A percentile compares a stretch with the other conserved stretches of the same genome.
These are phyloP conservation scores for Sandelia bainsii DNA, from an alignment of 2,797 vertebrate species.

Conservation along the genomic window DNA sequence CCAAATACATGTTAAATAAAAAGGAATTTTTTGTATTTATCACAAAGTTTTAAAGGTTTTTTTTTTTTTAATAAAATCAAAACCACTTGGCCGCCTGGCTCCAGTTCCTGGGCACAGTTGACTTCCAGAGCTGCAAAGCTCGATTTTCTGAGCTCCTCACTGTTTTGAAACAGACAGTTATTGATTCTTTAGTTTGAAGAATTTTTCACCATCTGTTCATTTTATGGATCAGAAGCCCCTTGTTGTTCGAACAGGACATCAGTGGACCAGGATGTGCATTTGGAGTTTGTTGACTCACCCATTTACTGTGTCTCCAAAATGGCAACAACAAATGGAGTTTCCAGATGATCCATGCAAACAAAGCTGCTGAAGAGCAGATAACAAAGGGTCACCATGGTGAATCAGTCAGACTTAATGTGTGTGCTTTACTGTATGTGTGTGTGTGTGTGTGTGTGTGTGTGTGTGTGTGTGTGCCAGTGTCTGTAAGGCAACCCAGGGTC, in stretches of 20 bases:
- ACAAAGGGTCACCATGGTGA: slow-evolving; percentile 72
- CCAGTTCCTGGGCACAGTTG: slow-evolving; percentile 25
- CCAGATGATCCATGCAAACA: slow-evolving; percentile 75
- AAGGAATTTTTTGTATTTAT: slow-evolving; percentile 5
- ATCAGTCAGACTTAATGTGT: slow-evolving; percentile 47
- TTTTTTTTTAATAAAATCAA: slow-evolving; percentile 25
- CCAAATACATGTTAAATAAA: background rate
- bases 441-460: slow-evolving; percentile 36
- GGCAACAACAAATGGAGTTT: slow-evolving; percentile 62
- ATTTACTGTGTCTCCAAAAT: slow-evolving; percentile 62
- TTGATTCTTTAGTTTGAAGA: slow-evolving; percentile 66
- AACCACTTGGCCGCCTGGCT: slow-evolving; percentile 22
- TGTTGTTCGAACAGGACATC: slow-evolving; percentile 29
- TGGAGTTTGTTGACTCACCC: slow-evolving; percentile 63
- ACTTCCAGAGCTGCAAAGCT: slow-evolving; percentile 39
- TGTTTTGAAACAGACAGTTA: slow-evolving; percentile 64
- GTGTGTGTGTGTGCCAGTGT: slow-evolving; percentile 30
- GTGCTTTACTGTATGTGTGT: slow-evolving; percentile 45
- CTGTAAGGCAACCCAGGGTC: slow-evolving; percentile 57
- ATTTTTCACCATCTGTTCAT: slow-evolving; percentile 68
- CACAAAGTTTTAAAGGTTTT: slow-evolving; percentile 7
- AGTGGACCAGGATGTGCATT: slow-evolving; percentile 55
- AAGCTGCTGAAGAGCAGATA: slow-evolving; percentile 76
- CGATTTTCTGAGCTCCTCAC: slow-evolving; percentile 53
- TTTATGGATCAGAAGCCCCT: slow-evolving; percentile 58